phyloP scores from a whole-genome alignment of 2,888 invertebrate species.

The Lasioglossum vierecki region DNA sequence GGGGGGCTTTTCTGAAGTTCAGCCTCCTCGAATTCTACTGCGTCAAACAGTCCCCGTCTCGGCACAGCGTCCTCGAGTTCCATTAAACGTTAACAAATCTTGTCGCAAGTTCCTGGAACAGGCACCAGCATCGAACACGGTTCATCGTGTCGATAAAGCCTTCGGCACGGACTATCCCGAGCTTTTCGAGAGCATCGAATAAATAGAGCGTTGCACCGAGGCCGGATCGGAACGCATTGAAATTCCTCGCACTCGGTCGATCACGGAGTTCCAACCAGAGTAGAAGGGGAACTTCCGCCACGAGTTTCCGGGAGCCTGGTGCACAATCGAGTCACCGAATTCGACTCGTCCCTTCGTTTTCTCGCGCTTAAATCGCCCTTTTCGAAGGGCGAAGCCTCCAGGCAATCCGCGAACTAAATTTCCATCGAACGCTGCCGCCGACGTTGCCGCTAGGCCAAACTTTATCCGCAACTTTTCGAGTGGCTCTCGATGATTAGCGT shows the following conservation, averaged over 20 bases:
- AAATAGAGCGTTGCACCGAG: conserved; percentile 35
- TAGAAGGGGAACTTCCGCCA: conserved; percentile 17
- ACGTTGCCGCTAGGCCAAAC: neutral
- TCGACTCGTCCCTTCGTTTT: conserved; percentile 16
- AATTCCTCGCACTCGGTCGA: conserved; percentile 46
- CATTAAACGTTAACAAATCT: neutral
- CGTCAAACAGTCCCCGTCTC: too few relatives aligned
- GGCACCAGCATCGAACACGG: neutral
- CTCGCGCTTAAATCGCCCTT: conserved; percentile 16
- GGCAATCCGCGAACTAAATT: conserved; percentile 14
- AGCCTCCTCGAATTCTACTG: too few relatives aligned
- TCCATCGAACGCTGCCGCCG: conserved; percentile 6
- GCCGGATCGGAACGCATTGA: conserved; percentile 39
- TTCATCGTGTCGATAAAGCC: conserved; percentile 7
- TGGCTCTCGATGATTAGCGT: conserved; percentile 22
- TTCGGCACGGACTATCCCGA: neutral
- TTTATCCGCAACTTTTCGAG: conserved; percentile 3
- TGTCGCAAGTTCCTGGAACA: neutral
- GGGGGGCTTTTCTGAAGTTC: too few relatives aligned
- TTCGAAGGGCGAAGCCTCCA: neutral
- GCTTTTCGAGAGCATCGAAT: neutral
- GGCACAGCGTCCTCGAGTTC: neutral
- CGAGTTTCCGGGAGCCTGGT: conserved; percentile 34
- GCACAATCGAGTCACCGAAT: conserved; percentile 36
- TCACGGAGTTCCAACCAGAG: conserved; percentile 19